A percentile compares a stretch with the other conserved stretches of the same genome.
phyloP scores from a whole-genome alignment of 2,113 vertebrate species.

The Callipepla californica region DNA sequence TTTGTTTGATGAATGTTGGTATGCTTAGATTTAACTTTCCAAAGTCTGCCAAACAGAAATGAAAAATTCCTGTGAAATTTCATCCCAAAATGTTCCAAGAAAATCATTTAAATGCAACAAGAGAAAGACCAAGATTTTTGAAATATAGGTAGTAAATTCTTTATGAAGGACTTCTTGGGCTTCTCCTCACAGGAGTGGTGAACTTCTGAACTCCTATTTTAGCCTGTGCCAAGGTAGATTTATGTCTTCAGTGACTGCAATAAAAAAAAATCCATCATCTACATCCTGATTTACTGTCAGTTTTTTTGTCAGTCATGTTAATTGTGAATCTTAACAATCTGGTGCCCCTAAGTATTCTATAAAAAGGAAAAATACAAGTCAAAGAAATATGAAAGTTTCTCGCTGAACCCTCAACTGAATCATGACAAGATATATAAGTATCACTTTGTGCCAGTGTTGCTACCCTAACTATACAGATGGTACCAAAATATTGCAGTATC shows the following conservation, averaged over 20 bases:
- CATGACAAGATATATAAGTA: background rate
- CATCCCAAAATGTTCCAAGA: background rate
- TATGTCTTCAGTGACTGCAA: background rate
- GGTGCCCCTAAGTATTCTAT: background rate
- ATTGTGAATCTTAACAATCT: background rate
- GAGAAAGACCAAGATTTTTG: background rate
- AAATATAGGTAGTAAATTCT: background rate
- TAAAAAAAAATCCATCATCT: background rate
- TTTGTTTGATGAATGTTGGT: background rate
- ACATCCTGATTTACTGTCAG: background rate
- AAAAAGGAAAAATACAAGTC: background rate
- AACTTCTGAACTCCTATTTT: background rate
- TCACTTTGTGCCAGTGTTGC: background rate
- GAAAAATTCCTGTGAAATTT: background rate
- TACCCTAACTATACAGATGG: background rate
- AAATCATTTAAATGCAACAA: background rate
- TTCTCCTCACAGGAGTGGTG: background rate
- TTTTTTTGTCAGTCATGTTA: background rate
- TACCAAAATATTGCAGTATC: conserved; percentile 26
- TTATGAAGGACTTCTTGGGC: background rate
- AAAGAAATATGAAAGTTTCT: background rate
- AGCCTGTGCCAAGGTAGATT: background rate
- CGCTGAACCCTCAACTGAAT: background rate
- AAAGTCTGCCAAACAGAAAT: background rate
- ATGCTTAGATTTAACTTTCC: background rate